Base-by-base conservation (phyloP, 92 coral and sea anemone genomes). In the Palythoa caribaeorum region DNA sequence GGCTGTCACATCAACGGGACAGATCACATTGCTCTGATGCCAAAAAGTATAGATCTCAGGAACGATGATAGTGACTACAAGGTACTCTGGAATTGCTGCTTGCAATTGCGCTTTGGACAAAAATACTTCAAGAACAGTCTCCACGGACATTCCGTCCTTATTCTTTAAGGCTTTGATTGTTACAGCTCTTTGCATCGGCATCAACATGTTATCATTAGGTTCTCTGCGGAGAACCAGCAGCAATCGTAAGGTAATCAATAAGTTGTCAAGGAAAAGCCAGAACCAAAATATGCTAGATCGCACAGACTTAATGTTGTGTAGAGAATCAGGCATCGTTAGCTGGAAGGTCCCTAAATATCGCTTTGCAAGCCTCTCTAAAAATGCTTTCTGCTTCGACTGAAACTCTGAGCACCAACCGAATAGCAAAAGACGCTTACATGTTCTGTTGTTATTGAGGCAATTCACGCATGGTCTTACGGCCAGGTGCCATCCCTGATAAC, bases 161-260 rank as follows among this genome's bases (percentile, higher is more conserved):
- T 87, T 87, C 78, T 87, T 87, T 19, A 87, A 48, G 1, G 90
- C 90, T 60, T 87, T 87, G 10, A 87, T 28, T 20, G 77, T 77
- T 6, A 87, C 90, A 17, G 85, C 70, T 28, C 15, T 87, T 44
- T 63, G 40, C 78, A 87, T 68, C 15, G 86, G 77, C 15, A 62
- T 0, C 20, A 77, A 78, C 12, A 87, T 52, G 71, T 83, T 71
- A 28, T 87, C 63, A n/a, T 12, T 15, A 14, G 68, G 17, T 38
- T 87, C 93, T 47, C 86, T 50, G 53, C 93, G 50, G 80, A 91
- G 54, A 77, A 83, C 93, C 84, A 91, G 90, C 60, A 91, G 80
- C 85, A 87, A 75, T 83, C 88, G 21, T 73, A 90, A 10, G 84
- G 86, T 90, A 5, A 80, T 15, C 15, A 87, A 62, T 6, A 28